Percentiles rank a stretch among this genome's conserved stretches.
Conservation (phyloP, 2,797 vertebrate species). For the Lemur catta region DNA sequence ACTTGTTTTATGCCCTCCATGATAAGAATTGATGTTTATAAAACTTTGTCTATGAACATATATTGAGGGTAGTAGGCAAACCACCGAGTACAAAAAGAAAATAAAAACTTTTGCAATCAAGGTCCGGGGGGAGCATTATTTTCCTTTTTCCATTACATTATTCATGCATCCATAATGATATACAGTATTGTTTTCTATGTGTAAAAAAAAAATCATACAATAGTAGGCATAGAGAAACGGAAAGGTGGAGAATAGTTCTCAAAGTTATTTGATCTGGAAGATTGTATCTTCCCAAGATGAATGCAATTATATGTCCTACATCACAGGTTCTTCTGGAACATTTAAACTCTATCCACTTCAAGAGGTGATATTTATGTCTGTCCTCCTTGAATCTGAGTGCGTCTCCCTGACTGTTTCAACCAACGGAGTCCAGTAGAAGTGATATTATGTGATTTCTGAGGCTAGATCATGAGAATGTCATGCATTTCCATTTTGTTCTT, state of each 20-base stretch:
- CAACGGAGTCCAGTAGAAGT: not conserved
- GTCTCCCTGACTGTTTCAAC: not conserved
- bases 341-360: not conserved
- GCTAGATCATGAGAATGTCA: not conserved
- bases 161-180: not conserved
- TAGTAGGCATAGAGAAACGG: not conserved
- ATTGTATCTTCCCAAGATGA: not conserved
- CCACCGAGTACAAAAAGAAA: not conserved
- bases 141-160: not conserved
- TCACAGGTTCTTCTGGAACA: not conserved
- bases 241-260: not conserved
- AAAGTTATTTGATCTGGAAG: not conserved
- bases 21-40: not conserved
- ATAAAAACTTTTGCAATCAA: not conserved
- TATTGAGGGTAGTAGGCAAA: not conserved
- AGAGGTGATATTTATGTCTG: not conserved
- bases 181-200: not conserved
- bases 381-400: not conserved
- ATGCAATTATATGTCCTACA: not conserved
- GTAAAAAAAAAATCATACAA: not conserved
- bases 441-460: not conserved
- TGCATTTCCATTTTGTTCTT: not conserved
- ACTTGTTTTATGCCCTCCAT: not conserved
- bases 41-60: not conserved
- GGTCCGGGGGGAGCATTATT: not conserved